phyloP scores from a whole-genome alignment of 2,888 invertebrate genomes.

The Cephus sareptanus region DNA sequence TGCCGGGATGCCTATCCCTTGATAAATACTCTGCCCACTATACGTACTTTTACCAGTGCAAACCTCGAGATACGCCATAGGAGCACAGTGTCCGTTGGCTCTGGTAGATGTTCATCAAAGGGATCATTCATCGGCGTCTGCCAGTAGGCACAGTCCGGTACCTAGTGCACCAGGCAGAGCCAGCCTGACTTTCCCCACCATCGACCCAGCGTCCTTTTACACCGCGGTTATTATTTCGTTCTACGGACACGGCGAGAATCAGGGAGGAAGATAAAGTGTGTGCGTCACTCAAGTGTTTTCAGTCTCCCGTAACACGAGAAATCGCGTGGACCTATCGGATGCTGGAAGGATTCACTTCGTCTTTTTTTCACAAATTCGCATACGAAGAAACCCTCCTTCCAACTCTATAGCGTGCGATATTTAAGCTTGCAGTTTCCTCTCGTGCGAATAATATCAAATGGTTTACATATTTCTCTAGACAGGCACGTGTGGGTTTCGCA shows the following conservation, averaged over 20 bases:
- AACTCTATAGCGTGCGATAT: neutral
- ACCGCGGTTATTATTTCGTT: slow-evolving; percentile 47
- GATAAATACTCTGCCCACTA: neutral
- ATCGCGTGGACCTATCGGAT: too few relatives aligned
- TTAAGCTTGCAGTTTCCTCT: neutral
- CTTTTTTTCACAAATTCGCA: too few relatives aligned
- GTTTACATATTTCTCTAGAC: neutral
- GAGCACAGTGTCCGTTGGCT: neutral
- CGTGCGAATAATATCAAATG: neutral
- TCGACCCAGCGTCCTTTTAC: slow-evolving; percentile 26
- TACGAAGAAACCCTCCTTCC: neutral
- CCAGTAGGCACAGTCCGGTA: slow-evolving; percentile 23
- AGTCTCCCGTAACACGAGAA: too few relatives aligned
- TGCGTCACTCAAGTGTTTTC: too few relatives aligned
- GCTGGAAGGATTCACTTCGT: neutral
- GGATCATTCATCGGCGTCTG: slow-evolving; percentile 50
- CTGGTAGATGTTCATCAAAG: slow-evolving; percentile 55
- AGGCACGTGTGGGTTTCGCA: too few relatives aligned
- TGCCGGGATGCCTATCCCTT: neutral
- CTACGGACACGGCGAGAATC: slow-evolving; percentile 1
- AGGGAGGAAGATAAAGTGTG: too few relatives aligned
- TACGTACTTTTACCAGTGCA: neutral
- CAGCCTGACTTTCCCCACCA: slow-evolving; percentile 31
- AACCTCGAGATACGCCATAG: neutral
- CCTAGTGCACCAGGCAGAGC: neutral